Percentiles rank a stretch among this genome's conserved stretches.
phyloP scores from a whole-genome alignment of 2,113 vertebrate species.

The Apus apus region DNA sequence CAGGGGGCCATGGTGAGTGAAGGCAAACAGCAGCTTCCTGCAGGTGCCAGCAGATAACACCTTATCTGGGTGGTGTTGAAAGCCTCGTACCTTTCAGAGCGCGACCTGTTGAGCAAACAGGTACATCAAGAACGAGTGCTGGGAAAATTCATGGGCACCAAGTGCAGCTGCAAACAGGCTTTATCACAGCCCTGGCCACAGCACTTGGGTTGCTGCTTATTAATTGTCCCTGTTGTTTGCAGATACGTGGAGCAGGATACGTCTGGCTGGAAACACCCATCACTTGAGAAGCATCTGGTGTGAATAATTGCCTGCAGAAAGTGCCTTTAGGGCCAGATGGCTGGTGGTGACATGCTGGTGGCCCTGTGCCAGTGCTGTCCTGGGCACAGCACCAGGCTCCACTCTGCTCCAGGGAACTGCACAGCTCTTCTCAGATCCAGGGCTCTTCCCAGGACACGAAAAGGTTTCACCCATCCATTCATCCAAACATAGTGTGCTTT shows the following conservation, averaged over 20 bases:
- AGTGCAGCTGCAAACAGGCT: background rate
- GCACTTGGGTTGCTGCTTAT: background rate
- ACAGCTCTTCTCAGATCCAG: too few relatives aligned
- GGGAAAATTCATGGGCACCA: background rate
- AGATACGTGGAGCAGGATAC: fast-evolving
- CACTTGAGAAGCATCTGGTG: too few relatives aligned
- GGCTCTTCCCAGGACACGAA: background rate
- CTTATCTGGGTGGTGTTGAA: fast-evolving
- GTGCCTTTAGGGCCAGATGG: too few relatives aligned
- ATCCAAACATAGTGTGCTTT: background rate
- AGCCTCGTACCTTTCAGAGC: background rate
- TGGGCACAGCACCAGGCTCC: background rate
- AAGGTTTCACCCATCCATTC: background rate
- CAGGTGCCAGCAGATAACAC: too few relatives aligned
- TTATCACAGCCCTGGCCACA: background rate
- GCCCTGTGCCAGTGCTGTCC: fast-evolving
- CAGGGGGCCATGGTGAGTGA: too few relatives aligned
- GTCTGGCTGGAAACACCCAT: fast-evolving
- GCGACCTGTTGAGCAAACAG: background rate
- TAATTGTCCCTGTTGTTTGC: background rate
- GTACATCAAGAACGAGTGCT: background rate
- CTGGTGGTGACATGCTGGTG: too few relatives aligned
- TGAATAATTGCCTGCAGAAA: too few relatives aligned
- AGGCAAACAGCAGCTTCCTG: too few relatives aligned
- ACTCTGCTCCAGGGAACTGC: too few relatives aligned